A percentile compares a stretch with the other conserved stretches of the same genome.
These are phyloP conservation scores for Quadroppia sp. DNA, from an alignment of 2,888 invertebrate species.

Conservation along the genomic window DNA sequence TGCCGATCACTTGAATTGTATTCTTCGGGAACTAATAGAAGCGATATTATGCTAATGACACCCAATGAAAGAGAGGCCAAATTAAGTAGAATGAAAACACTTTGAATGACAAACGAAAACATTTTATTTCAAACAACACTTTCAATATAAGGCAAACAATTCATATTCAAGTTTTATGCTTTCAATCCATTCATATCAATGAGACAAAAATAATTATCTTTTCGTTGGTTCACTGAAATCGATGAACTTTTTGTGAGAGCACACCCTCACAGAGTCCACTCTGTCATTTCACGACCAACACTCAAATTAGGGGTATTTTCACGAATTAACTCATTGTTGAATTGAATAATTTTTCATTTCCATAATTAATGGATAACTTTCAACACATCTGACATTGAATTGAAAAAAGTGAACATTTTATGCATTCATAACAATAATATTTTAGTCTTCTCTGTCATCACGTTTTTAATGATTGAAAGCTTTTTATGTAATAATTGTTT, in stretches of 20 bases:
- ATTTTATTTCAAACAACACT: not conserved
- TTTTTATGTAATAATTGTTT: not conserved
- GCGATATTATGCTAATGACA: constrained; percentile 10
- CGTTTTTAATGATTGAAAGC: not conserved
- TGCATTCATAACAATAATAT: not conserved
- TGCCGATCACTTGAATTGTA: constrained; percentile 7
- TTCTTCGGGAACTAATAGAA: constrained; percentile 23
- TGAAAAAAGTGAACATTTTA: not conserved
- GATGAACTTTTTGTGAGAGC: not conserved
- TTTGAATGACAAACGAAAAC: constrained; percentile 15
- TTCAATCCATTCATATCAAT: not conserved
- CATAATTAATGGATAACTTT: not conserved
- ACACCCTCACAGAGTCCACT: not conserved
- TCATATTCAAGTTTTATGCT: not conserved
- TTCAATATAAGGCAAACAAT: not conserved
- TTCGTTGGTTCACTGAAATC: not conserved
- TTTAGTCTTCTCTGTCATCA: not conserved
- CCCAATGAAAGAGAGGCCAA: constrained; percentile 15
- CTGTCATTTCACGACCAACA: not conserved
- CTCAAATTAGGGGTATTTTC: not conserved
- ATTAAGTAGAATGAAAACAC: constrained; percentile 29
- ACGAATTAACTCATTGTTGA: not conserved
- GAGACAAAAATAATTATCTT: not conserved
- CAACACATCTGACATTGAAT: constrained; percentile 11
- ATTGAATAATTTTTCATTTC: constrained; percentile 7